Evolutionary conservation across 1,140 invertebrate species (phyloP), one percentile per base, ranked within the genome.

Genomic region (Drosophila persimilis): DNA sequence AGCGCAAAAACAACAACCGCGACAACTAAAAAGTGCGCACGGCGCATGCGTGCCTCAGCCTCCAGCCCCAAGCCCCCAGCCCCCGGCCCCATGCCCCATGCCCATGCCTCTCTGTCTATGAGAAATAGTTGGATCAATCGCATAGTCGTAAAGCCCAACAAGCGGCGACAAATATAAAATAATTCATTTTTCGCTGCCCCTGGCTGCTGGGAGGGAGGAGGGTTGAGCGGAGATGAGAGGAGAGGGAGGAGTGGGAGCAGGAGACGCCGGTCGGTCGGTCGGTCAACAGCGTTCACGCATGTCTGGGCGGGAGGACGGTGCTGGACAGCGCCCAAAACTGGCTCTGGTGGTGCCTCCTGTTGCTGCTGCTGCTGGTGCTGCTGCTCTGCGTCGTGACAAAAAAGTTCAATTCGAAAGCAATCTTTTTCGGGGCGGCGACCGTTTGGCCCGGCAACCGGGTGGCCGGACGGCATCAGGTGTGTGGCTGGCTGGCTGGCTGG

Each of bases 121-220:
- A 29, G 29, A 57, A 55, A 69, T 48, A 60, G 62, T 70, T 65
- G 80, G 76, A 73, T 66, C 66, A 62, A 81, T 85, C 62, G 64
- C 35, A 39, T 39, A 39, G 35, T 39, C 35, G 35, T 13, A 39
- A 13, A 39, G 35, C 35, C 44, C 53, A 66, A 44, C 39, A 53
- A 53, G 17, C 61, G 47, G 44, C 74, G 70, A 73, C 79, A 73
- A 80, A 89, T 77, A 81, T 69, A 89, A 89, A 90, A 90, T 90
- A 90, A 90, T 90, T 90, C 86, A 90, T 86, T 90, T 90, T 90
- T 79, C 72, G 80, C 61, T 76, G 76, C 80, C 84, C 80, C 75
- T 80, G 76, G 50, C 39, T 24, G 35, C 43, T 13, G 20, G 26
- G 26, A 57, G 35, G 20, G 8, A 43, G 41, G 17, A 11, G 31